Percentiles rank a stretch among this genome's conserved stretches.
Conservation (phyloP, 2,888 invertebrate species). For the Embidobia sp. region DNA sequence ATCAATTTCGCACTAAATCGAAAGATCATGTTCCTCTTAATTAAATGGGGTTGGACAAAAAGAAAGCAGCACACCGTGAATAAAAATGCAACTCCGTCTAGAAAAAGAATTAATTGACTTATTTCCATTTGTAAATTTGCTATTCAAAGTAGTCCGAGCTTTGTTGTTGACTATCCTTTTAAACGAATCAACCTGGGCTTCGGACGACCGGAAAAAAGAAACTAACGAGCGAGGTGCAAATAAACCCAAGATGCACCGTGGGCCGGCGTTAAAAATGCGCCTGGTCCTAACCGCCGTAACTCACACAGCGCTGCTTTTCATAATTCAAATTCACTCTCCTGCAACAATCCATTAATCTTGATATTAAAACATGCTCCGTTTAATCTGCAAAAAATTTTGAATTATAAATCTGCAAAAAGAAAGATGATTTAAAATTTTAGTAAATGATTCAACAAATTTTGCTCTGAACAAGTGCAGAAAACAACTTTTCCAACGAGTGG, state of each 20-base stretch:
- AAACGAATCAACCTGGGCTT: slow-evolving; percentile 27
- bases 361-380: too few species aligned
- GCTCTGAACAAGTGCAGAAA: too few species aligned
- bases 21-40: too few species aligned
- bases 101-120: slow-evolving; percentile 30
- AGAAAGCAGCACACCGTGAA: background rate
- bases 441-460: too few species aligned
- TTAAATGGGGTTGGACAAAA: slow-evolving; percentile 3
- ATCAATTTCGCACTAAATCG: too few species aligned
- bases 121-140: slow-evolving; percentile 50
- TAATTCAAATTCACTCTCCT: too few species aligned
- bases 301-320: slow-evolving; percentile 4
- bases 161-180: slow-evolving; percentile 52
- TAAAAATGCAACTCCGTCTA: slow-evolving; percentile 5
- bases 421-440: too few species aligned
- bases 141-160: slow-evolving; percentile 37
- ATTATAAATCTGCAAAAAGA: too few species aligned
- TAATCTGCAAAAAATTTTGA: too few species aligned
- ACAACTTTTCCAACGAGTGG: too few species aligned
- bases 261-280: slow-evolving; percentile 40
- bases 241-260: slow-evolving; percentile 38
- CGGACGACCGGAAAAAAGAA: slow-evolving; percentile 5
- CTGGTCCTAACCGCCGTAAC: slow-evolving; percentile 4
- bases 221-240: slow-evolving; percentile 3
- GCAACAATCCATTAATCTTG: too few species aligned